Conservation (phyloP, 2,888 invertebrate species). For the Nowickia ferox region DNA sequence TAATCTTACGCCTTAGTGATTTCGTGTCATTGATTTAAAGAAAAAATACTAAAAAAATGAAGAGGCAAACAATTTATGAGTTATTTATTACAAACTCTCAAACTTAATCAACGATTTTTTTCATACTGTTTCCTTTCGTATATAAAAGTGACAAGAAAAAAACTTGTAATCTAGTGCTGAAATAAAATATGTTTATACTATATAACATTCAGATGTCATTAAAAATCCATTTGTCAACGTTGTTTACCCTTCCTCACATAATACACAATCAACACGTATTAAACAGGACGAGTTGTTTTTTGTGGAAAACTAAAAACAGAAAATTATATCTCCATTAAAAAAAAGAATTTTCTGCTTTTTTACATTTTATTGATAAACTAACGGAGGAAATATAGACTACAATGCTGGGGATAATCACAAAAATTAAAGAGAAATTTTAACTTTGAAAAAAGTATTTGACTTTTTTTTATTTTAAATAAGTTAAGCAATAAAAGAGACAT, state of each 20-base stretch:
- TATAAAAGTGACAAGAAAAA: neutral
- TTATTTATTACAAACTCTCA: conserved; percentile 2
- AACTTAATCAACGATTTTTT: conserved; percentile 5
- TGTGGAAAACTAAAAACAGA: neutral
- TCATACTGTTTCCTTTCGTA: neutral
- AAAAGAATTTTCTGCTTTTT: neutral
- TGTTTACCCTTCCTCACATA: conserved; percentile 24
- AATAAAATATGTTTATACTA: conserved; percentile 40
- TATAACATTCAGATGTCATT: conserved; percentile 56
- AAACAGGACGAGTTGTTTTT: neutral
- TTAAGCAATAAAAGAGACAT: no score
- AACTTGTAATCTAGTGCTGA: conserved; percentile 31
- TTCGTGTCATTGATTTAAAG: no score
- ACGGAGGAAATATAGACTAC: no score
- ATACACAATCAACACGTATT: conserved; percentile 3
- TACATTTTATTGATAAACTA: neutral
- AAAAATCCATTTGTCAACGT: conserved; percentile 69
- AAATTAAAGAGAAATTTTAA: neutral
- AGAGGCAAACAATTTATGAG: no score
- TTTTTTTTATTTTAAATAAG: no score
- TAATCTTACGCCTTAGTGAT: no score
- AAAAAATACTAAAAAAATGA: no score
- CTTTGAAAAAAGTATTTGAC: no score
- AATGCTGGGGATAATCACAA: neutral
- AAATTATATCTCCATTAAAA: conserved; percentile 16